Percentiles rank a stretch among this genome's conserved stretches.
Evolutionary conservation across 64 coral and sea anemone genomes (phyloP).

Genomic region (Orbicella faveolata): DNA sequence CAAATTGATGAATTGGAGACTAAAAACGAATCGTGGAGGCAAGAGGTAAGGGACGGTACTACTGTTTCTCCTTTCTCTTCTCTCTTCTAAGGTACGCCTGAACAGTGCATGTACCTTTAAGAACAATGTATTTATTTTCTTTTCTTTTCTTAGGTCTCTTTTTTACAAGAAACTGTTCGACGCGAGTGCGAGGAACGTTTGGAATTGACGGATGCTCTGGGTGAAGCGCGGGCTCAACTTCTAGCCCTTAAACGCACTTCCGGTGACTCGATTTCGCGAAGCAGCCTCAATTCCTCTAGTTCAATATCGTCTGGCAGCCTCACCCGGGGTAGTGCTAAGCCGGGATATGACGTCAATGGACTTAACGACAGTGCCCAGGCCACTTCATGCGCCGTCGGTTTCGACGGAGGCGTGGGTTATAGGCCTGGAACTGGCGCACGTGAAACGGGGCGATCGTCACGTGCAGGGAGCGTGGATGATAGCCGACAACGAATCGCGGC

Average conservation of each 20-base stretch:
- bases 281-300: slow-evolving; percentile 32
- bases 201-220: slow-evolving; percentile 86
- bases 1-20: slow-evolving; percentile 60
- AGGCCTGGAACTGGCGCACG: slow-evolving; percentile 46
- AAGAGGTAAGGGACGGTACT: slow-evolving; percentile 47
- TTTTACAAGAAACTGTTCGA: slow-evolving; percentile 93
- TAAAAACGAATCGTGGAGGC: slow-evolving; percentile 35
- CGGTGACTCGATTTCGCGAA: slow-evolving; percentile 48
- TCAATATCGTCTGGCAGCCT: slow-evolving; percentile 5
- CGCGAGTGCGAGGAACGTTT: slow-evolving; percentile 95
- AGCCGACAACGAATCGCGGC: slow-evolving; percentile 62
- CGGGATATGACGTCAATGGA: slow-evolving; percentile 19
- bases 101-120: background rate
- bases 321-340: background rate
- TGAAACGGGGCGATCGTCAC: slow-evolving; percentile 44
- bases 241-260: slow-evolving; percentile 59
- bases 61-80: background rate
- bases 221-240: slow-evolving; percentile 81
- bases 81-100: too few species aligned
- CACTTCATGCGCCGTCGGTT: slow-evolving; percentile 64
- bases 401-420: slow-evolving; percentile 62
- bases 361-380: slow-evolving; percentile 8
- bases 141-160: slow-evolving; percentile 22
- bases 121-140: background rate
- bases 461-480: slow-evolving; percentile 62